Evolutionary conservation across 2,888 invertebrate genomes (phyloP), one percentile per base, ranked within the genome.

Genomic region (Caenorhabditis imperialis): DNA sequence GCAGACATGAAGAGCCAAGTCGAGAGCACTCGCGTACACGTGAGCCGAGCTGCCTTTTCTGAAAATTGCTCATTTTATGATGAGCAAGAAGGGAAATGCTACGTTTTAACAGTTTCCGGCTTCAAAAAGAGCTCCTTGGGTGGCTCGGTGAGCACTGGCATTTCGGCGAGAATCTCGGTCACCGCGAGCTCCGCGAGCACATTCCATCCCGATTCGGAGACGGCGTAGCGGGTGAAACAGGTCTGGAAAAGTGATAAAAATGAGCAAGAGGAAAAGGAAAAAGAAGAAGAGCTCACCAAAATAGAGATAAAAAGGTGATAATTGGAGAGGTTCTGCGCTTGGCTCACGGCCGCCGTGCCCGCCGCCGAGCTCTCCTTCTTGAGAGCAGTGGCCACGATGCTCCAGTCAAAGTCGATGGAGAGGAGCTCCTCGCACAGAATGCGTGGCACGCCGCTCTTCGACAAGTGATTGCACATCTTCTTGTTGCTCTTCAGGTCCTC

Each of bases 61-160:
- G 60, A 38, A 78, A 69, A 53, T 14, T 16, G 14, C 0, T 25
- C 16, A 16, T 22, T 47, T 20, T 20, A 6, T n/a, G 4, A 8
- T 14, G 25, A 14, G 23, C 14, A 14, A 14, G 8, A 7, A 14
- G 4, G 5, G 7, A 51, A 42, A 50, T n/a, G 70, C 75, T 42
- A 79, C 79, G 45, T 61, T 27, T 77, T 77, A 10, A 79, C 71
- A 48, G 65, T 63, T 10, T 69, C 65, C 23, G 81, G 81, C 40
- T 81, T 69, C 58, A 81, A 47, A 61, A 81, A 81, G 10, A 81
- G 51, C 37, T 81, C 76, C 25, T 77, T 77, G 8, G 81, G 81
- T 12, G 81, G 74, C 10, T 73, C 57, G 4, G 50, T 50, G 38
- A 80, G 58, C 7, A 57, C 60, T 3, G 63, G 25, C 60, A 81